phyloP scores from a whole-genome alignment of 2,888 invertebrate species.

The Stratiomys singularior region DNA sequence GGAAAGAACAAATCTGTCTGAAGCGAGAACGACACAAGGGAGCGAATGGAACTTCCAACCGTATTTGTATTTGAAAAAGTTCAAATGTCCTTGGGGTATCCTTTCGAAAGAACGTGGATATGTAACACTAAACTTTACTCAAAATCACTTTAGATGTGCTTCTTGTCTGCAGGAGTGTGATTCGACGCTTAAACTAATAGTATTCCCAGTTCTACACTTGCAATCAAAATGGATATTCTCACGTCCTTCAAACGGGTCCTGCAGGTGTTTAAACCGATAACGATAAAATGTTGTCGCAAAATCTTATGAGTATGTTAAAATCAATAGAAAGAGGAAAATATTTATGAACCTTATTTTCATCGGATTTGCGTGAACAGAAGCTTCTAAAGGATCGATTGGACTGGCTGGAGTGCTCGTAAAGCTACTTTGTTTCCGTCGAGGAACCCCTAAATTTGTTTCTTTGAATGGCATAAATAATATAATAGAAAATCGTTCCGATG shows the following conservation, averaged over 20 bases:
- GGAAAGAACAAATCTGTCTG: constrained; percentile 2
- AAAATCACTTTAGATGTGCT: constrained; percentile 49
- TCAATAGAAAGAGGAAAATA: too few species aligned
- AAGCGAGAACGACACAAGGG: constrained; percentile 1
- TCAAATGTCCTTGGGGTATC: constrained; percentile 49
- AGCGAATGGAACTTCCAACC: neutral
- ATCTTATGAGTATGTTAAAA: neutral
- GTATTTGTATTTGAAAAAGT: constrained; percentile 25
- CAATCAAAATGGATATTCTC: constrained; percentile 4
- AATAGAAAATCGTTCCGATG: too few species aligned
- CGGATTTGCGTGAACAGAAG: too few species aligned
- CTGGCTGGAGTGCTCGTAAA: too few species aligned
- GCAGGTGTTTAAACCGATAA: constrained; percentile 18
- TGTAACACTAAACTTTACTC: constrained; percentile 50
- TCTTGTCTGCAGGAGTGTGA: constrained; percentile 13
- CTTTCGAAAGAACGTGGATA: constrained; percentile 42
- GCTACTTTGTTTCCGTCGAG: too few species aligned
- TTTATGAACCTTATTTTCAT: too few species aligned
- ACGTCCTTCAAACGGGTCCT: constrained; percentile 9
- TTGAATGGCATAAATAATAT: too few species aligned
- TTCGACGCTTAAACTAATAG: constrained; percentile 20
- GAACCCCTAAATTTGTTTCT: too few species aligned
- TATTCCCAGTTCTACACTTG: constrained; percentile 10
- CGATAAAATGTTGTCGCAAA: neutral
- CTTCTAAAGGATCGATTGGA: too few species aligned